Base-by-base conservation (phyloP, 2,797 vertebrate genomes). In the Microcaecilia unicolor region DNA sequence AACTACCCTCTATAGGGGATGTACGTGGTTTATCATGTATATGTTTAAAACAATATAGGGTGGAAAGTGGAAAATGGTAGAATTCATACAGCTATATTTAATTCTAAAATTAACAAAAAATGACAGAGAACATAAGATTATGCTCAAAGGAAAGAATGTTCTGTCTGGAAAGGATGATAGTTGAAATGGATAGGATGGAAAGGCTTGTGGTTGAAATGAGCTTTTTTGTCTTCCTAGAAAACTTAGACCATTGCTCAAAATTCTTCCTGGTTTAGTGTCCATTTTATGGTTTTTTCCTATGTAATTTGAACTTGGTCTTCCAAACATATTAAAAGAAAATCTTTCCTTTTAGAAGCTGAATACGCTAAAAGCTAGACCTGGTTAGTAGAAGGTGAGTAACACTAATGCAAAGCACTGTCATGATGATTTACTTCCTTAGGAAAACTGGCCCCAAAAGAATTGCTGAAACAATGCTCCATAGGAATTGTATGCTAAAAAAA, bases 121-220 rank as follows among this genome's bases (percentile, higher is more conserved):
- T 28, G 6, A 10, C 41, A 20, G 35, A 44, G 17, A 23, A 21
- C n/a, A 51, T 32, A 40, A 30, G 36, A 6, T 35, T 32, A 22
- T 33, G n/a, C 58, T 38, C 34, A 53, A 62, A 72, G 51, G 35
- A 65, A 67, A 44, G 17, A 28, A 9, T 35, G 34, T 44, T 39
- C 15, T 55, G 47, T 41, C 22, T 45, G 25, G 46, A 12, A 64
- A 27, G 18, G 14, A 16, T 35, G 26, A 33, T 31, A 10, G 24
- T 52, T 41, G 31, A 63, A 64, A 48, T 16, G 32, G 29, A 5
- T 36, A 32, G 9, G 22, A 37, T 23, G 31, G 14, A 62, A 64
- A 59, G 44, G 9, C 12, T 9, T 48, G 25, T 38, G 39, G 25
- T 36, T 67, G 36, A 47, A 41, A 51, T 40, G 6, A 45, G 33